Conservation (phyloP, 2,113 vertebrate species). For the Dipodomys merriami region DNA sequence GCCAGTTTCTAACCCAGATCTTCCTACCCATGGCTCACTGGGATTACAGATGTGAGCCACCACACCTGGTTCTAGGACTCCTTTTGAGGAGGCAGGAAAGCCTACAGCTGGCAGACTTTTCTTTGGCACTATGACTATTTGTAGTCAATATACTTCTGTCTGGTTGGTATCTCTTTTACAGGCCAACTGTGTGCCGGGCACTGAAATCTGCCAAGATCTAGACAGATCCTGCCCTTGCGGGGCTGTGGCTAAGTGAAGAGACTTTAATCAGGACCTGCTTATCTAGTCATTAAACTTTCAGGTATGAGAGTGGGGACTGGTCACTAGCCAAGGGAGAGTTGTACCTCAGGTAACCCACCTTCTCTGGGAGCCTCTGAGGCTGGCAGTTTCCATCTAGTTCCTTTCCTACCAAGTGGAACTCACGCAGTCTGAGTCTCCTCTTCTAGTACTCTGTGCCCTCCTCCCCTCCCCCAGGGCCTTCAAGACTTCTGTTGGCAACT, state of each 20-base stretch:
- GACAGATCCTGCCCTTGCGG: neutral
- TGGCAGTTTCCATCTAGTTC: neutral
- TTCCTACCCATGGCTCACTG: too few relatives aligned
- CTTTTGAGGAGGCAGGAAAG: neutral
- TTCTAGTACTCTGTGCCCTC: neutral
- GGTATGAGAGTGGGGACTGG: neutral
- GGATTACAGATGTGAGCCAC: too few relatives aligned
- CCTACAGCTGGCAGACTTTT: neutral
- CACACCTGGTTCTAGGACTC: neutral
- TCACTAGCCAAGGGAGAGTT: neutral
- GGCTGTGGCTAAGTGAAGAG: neutral
- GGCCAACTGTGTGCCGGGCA: conserved; percentile 1
- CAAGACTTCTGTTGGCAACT: neutral
- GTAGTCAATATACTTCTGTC: neutral
- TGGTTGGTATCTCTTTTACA: neutral
- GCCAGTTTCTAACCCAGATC: too few relatives aligned
- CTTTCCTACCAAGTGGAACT: neutral
- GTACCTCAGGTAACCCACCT: neutral
- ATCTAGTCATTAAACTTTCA: neutral
- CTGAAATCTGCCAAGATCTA: neutral
- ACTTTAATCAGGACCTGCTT: neutral
- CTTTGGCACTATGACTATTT: neutral
- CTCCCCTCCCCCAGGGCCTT: neutral
- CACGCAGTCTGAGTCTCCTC: neutral
- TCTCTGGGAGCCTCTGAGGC: neutral